These are phyloP conservation scores for Craterocephalus amniculus DNA, from an alignment of 2,797 vertebrate genomes.

Conservation along the genomic window DNA sequence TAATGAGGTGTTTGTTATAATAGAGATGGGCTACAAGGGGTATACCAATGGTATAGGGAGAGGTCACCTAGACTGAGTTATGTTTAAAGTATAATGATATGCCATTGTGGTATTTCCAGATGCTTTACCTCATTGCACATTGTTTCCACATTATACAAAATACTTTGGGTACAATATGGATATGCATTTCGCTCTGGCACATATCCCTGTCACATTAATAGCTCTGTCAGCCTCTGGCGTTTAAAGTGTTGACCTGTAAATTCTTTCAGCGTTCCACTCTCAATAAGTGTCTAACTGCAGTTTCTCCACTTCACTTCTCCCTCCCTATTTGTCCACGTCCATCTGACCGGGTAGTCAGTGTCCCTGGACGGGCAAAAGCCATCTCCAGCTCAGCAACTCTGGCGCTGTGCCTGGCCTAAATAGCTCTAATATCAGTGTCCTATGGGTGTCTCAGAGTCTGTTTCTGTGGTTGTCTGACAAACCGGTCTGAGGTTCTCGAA, in stretches of 20 bases:
- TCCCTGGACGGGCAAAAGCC: conserved; percentile 45
- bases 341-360: conserved; percentile 33
- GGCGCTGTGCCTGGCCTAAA: conserved; percentile 68
- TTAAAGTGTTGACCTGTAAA: conserved; percentile 53
- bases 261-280: conserved; percentile 40
- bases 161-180: conserved; percentile 22
- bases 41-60: conserved; percentile 4
- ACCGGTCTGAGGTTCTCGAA: conserved; percentile 4
- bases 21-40: not conserved
- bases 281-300: conserved; percentile 35
- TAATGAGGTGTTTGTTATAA: conserved; percentile 38
- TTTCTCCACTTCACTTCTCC: conserved; percentile 39
- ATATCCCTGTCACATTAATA: conserved; percentile 44
- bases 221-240: conserved; percentile 45
- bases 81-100: conserved; percentile 10
- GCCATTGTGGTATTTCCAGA: not conserved
- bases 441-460: conserved; percentile 38
- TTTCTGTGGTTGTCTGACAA: no score
- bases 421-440: conserved; percentile 63
- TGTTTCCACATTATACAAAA: conserved; percentile 10
- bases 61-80: conserved; percentile 7
- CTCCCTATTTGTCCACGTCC: conserved; percentile 54
- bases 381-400: conserved; percentile 46
- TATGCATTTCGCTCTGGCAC: conserved; percentile 24
- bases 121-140: conserved; percentile 13